These are phyloP conservation scores for pig (Sus scrofa) DNA, from an alignment of 2,113 vertebrate genomes.

Conservation along the genomic window T2T-Sscrofa CM000820.6:127207501-127208000, in stretches of 20 bases:
- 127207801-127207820: not conserved
- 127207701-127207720: no score
- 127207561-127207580: no score
- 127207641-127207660: no score
- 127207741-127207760: no score
- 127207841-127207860: not conserved
- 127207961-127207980: not conserved
- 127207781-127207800: not conserved
- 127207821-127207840: not conserved
- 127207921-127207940: not conserved
- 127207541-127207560: no score
- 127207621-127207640: no score
- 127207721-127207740: no score
- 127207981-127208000: not conserved
- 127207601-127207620: no score
- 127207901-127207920: not conserved
- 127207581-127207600: no score
- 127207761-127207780: no score
- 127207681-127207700: no score
- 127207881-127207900: not conserved
- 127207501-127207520: not conserved
- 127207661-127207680: no score
- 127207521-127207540: not conserved
- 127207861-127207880: not conserved
- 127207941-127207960: not conserved